Conservation (phyloP, 1,140 invertebrate genomes). For the Micrasema minimum region DNA sequence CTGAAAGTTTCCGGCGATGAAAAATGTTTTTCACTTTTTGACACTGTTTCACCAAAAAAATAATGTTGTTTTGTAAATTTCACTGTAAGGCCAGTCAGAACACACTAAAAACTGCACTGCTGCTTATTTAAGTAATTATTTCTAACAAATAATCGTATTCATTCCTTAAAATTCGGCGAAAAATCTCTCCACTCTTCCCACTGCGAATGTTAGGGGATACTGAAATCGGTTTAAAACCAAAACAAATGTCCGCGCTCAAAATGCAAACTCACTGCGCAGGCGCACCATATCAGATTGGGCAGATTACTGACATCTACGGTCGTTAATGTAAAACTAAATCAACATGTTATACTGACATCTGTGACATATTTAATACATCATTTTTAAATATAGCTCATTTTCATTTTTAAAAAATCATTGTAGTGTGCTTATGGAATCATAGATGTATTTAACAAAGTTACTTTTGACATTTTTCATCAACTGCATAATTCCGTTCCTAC, state of each 20-base stretch:
- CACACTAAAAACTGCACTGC: too few species aligned
- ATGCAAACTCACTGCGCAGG: slow-evolving; percentile 17
- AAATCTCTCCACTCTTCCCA: slow-evolving; percentile 7
- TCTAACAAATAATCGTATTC: slow-evolving; percentile 10
- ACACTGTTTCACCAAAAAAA: neutral
- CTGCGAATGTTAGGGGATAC: slow-evolving; percentile 25
- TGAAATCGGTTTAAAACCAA: slow-evolving; percentile 31
- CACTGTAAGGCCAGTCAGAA: too few species aligned
- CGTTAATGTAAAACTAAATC: too few species aligned
- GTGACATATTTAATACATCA: too few species aligned
- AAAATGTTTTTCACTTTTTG: slow-evolving; percentile 8
- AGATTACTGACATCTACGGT: slow-evolving; percentile 11
- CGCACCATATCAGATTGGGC: neutral
- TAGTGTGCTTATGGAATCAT: too few species aligned
- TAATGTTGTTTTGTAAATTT: too few species aligned
- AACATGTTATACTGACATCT: too few species aligned
- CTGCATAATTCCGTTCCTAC: too few species aligned
- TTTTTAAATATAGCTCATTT: too few species aligned
- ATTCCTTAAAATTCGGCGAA: slow-evolving; percentile 4
- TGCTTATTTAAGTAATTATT: neutral
- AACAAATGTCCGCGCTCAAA: slow-evolving; percentile 38
- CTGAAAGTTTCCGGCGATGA: neutral
- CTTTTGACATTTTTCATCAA: too few species aligned
- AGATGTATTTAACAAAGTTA: too few species aligned
- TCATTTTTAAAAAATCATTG: too few species aligned